These are phyloP conservation scores for Rhamnusium bicolor DNA, from an alignment of 2,888 invertebrate genomes.

Conservation along the genomic window DNA sequence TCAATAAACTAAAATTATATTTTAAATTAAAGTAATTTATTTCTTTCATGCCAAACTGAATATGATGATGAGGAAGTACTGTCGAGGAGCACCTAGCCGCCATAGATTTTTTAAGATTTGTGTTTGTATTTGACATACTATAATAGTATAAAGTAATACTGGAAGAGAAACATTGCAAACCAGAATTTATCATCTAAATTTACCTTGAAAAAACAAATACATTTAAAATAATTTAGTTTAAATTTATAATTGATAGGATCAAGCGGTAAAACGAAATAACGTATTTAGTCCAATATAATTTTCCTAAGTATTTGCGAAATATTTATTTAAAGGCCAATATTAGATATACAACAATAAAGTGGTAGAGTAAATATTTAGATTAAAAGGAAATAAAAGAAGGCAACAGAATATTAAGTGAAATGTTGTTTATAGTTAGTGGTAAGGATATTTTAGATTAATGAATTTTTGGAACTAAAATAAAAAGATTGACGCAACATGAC, in stretches of 20 bases:
- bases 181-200: background rate
- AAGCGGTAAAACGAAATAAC: background rate
- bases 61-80: too few species aligned
- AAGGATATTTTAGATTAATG: slow-evolving; percentile 10
- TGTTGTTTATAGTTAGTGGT: slow-evolving; percentile 24
- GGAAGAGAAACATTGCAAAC: too few species aligned
- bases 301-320: slow-evolving; percentile 5
- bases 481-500: background rate
- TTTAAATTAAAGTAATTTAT: too few species aligned
- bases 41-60: too few species aligned
- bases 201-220: background rate
- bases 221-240: background rate
- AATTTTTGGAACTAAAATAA: slow-evolving; percentile 6
- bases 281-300: background rate
- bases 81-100: too few species aligned
- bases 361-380: slow-evolving; percentile 21
- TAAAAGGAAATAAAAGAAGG: slow-evolving; percentile 10
- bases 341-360: slow-evolving; percentile 28
- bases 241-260: background rate
- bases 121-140: too few species aligned
- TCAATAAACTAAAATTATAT: too few species aligned
- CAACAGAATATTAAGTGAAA: slow-evolving; percentile 8
- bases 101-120: too few species aligned
- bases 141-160: too few species aligned
- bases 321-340: slow-evolving; percentile 26